A percentile compares a stretch with the other conserved stretches of the same genome.
These are phyloP conservation scores for Hemistola chrysoprasaria DNA, from an alignment of 2,888 invertebrate genomes.

Conservation along the genomic window DNA sequence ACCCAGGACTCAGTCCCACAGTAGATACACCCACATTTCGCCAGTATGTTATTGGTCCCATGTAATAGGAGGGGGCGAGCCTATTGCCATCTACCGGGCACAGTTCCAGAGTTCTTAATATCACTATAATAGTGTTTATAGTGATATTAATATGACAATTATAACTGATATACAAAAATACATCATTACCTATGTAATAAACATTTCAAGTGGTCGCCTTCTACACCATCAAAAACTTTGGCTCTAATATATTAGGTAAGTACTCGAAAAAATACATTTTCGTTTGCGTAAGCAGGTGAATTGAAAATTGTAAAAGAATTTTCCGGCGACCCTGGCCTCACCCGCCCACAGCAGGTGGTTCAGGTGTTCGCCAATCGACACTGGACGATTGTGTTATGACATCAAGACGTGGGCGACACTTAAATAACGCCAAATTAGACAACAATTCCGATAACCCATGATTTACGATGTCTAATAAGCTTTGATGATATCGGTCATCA, in stretches of 20 bases:
- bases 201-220: slow-evolving; percentile 27
- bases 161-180: too few relatives aligned
- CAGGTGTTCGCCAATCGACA: slow-evolving; percentile 50
- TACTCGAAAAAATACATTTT: slow-evolving; percentile 32
- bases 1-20: too few relatives aligned
- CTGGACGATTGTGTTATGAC: slow-evolving; percentile 43
- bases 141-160: too few relatives aligned
- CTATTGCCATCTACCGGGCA: too few relatives aligned
- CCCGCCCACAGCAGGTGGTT: slow-evolving; percentile 75
- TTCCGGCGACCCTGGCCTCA: slow-evolving; percentile 50
- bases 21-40: too few relatives aligned
- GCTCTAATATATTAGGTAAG: slow-evolving; percentile 29
- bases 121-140: too few relatives aligned
- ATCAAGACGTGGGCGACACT: slow-evolving; percentile 49
- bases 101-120: too few relatives aligned
- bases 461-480: slow-evolving; percentile 21
- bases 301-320: slow-evolving; percentile 44
- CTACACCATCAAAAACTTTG: slow-evolving; percentile 17
- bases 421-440: slow-evolving; percentile 38
- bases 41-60: too few relatives aligned
- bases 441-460: slow-evolving; percentile 24
- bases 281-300: slow-evolving; percentile 43
- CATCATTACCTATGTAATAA: slow-evolving; percentile 15
- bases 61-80: too few relatives aligned
- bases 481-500: slow-evolving; percentile 11